A percentile compares a stretch with the other conserved stretches of the same genome.
Evolutionary conservation across 2,113 vertebrate species (phyloP).

Genomic region (Dasyprocta punctata): DNA sequence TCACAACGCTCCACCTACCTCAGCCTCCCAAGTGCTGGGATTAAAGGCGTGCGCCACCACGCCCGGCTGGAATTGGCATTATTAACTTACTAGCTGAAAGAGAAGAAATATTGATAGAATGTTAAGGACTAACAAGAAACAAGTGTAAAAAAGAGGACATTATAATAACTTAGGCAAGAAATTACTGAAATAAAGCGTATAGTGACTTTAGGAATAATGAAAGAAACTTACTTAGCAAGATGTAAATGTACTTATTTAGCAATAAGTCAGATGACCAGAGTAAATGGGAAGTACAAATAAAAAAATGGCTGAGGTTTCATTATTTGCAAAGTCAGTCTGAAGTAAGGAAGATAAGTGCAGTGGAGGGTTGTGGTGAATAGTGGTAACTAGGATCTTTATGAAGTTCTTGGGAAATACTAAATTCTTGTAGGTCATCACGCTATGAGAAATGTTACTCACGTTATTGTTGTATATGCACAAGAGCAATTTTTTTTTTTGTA

Average conservation of each 20-base stretch:
- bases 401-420: slow-evolving; percentile 4
- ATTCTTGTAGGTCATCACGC: not conserved
- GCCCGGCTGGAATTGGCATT: not conserved
- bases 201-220: not conserved
- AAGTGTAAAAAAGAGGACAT: not conserved
- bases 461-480: not conserved
- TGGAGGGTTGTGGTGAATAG: not conserved
- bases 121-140: not conserved
- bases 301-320: slow-evolving; percentile 52
- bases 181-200: not conserved
- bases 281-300: not conserved
- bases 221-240: slow-evolving; percentile 47
- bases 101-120: not conserved
- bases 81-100: not conserved
- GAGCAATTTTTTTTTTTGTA: not conserved
- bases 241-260: slow-evolving; percentile 43
- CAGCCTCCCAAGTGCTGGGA: too few relatives aligned
- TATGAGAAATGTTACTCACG: not conserved
- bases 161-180: not conserved
- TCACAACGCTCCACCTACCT: too few relatives aligned
- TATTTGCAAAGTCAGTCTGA: slow-evolving; percentile 11
- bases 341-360: not conserved
- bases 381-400: not conserved
- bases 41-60: too few relatives aligned
- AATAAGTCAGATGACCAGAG: slow-evolving; percentile 57